Evolutionary conservation across 1,140 invertebrate species (phyloP), one percentile per base, ranked within the genome.

Genomic region (Stratiolaelaps scimitus): DNA sequence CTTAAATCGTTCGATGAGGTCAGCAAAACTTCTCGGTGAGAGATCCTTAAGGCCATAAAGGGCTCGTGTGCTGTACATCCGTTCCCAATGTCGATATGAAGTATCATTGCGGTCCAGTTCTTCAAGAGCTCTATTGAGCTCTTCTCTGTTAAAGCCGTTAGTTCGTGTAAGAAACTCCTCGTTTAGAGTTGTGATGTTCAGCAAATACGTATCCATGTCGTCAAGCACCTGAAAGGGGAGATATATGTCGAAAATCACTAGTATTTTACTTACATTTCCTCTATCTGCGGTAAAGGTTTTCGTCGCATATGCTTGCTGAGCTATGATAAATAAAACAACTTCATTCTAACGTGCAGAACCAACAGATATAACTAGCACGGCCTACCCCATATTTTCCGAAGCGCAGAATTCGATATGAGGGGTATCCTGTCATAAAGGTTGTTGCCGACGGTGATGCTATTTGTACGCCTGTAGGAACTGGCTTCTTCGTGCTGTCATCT

Each of bases 401-500:
- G 15, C 26, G 15, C 53, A 60, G 17, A 34, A 60, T 60, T 15
- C 53, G 15, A 26, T 60, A 60, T 15, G 26, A 29, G 15, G 53
- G 53, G 20, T 60, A 60, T 17, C 53, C 53, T 15, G 53, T 60
- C 53, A 60, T 60, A 23, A 20, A 60, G 13, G 53, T 60, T 34
- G 53, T 60, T 5, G 23, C 23, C 34, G 53, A 60, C 6, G 53
- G 53, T 4, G 53, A 26, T 15, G 53, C 15, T 26, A 60, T 29
- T 60, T 60, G 53, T 17, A 60, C 53, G 17, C 53, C 53, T 4
- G 53, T 60, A 17, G 53, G 53, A 26, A 19, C 23, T 40, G 34
- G 23, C 26, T 60, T 2, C 26, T 20, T 60, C 53, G 13, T 26
- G 15, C 17, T 2, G 53, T 34, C 26, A 60, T 19, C 34, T 40